Evolutionary conservation across 1,140 invertebrate species (phyloP).

Genomic region (Tetranychus urticae): DNA sequence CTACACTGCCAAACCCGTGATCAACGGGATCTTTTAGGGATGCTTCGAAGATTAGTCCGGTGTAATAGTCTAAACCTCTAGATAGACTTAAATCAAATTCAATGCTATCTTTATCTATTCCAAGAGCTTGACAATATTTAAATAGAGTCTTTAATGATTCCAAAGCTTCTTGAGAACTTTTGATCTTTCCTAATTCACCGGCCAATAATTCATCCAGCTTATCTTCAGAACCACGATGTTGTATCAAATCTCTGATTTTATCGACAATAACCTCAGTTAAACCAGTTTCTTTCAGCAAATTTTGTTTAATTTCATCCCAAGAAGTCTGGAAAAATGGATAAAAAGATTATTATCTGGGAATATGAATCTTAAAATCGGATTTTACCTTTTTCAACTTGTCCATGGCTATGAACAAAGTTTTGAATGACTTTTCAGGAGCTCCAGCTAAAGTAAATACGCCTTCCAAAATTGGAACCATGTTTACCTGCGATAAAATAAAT

Average conservation of each 20-base stretch:
- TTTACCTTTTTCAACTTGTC: conserved; percentile 92
- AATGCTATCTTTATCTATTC: conserved; percentile 5
- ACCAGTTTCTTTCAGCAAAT: conserved; percentile 87
- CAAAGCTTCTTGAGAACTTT: conserved; percentile 27
- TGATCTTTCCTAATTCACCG: conserved; percentile 38
- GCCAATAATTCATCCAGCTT: conserved; percentile 45
- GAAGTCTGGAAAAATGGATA: background rate
- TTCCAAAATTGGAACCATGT: conserved; percentile 78
- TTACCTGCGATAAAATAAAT: conserved; percentile 24
- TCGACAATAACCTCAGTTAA: conserved; percentile 52
- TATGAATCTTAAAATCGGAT: too few relatives aligned
- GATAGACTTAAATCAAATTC: conserved; percentile 85
- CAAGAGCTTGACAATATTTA: conserved; percentile 46
- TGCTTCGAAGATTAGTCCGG: conserved; percentile 94
- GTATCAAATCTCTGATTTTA: conserved; percentile 72
- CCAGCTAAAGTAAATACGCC: conserved; percentile 92
- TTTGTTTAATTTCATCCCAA: conserved; percentile 79
- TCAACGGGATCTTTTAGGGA: conserved; percentile 32
- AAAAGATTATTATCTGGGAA: background rate
- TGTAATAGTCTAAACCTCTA: conserved; percentile 95
- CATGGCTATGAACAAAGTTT: conserved; percentile 79
- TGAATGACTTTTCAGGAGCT: conserved; percentile 64
- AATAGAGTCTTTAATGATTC: conserved; percentile 59
- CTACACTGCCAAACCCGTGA: conserved; percentile 60
- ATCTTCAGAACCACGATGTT: conserved; percentile 42